These are phyloP conservation scores for Cydia amplana DNA, from an alignment of 1,140 invertebrate species.

Conservation along the genomic window DNA sequence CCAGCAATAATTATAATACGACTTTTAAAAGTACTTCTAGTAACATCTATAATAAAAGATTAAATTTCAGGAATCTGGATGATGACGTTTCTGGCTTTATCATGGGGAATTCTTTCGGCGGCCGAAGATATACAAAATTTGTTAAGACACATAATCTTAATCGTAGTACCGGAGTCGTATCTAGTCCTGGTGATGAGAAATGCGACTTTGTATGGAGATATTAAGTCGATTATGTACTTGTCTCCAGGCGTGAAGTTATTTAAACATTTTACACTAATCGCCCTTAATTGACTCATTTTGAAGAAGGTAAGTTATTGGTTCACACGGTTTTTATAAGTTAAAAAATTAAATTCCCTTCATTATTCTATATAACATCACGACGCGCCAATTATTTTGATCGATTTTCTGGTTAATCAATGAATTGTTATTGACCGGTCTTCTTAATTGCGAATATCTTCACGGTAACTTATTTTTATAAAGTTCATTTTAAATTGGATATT, in stretches of 20 bases:
- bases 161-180: too few species aligned
- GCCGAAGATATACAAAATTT: too few species aligned
- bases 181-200: too few species aligned
- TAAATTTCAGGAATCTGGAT: too few species aligned
- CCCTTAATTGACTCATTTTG: neutral
- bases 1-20: neutral
- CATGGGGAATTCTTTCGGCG: too few species aligned
- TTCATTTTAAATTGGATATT: neutral
- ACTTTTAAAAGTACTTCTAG: too few species aligned
- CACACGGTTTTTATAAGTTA: slow-evolving; percentile 3
- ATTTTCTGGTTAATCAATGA: neutral
- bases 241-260: neutral
- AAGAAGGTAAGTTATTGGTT: neutral
- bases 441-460: slow-evolving; percentile 8
- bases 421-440: neutral
- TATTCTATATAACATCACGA: slow-evolving; percentile 1
- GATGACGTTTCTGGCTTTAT: too few species aligned
- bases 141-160: too few species aligned
- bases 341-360: neutral
- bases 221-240: too few species aligned
- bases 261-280: neutral
- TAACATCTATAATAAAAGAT: too few species aligned
- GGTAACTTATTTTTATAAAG: slow-evolving; percentile 10
- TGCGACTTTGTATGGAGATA: too few species aligned
- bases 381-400: slow-evolving; percentile 6